A percentile compares a stretch with the other conserved stretches of the same genome.
Conservation (phyloP, 2,888 invertebrate species). For the Neocrepidodera transversa region DNA sequence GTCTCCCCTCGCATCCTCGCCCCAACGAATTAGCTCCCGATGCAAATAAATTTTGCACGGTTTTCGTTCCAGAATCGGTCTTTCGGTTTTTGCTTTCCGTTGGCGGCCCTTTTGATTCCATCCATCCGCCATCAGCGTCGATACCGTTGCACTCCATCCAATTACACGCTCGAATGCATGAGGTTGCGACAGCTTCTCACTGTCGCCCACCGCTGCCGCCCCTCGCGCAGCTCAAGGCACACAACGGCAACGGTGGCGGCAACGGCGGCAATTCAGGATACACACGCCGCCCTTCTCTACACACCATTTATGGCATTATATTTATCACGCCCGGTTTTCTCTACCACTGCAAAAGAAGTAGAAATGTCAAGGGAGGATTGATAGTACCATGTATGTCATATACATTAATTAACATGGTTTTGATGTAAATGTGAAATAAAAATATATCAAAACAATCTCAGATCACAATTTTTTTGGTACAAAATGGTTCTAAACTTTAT, state of each 20-base stretch:
- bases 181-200: conserved; percentile 60
- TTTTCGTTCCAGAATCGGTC: conserved; percentile 25
- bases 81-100: conserved; percentile 8
- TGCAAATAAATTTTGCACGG: conserved; percentile 24
- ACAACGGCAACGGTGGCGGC: conserved; percentile 15
- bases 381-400: too few species aligned
- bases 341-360: conserved; percentile 30
- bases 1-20: conserved; percentile 6
- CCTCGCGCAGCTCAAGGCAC: conserved; percentile 3
- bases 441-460: too few species aligned
- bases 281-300: conserved; percentile 27
- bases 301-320: conserved; percentile 56
- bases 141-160: conserved; percentile 57
- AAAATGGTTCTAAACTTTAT: too few species aligned
- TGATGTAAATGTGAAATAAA: too few species aligned
- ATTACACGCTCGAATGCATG: conserved; percentile 59
- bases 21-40: conserved; percentile 1
- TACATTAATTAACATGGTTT: too few species aligned
- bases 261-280: conserved; percentile 17
- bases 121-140: conserved; percentile 41
- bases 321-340: conserved; percentile 53
- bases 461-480: too few species aligned
- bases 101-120: conserved; percentile 23
- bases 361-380: conserved; percentile 12
- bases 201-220: conserved; percentile 49